Percentiles rank a stretch among this genome's conserved stretches.
These are phyloP conservation scores for Gasterosteus aculeatus DNA, from an alignment of 2,113 vertebrate species.

Conservation along the genomic window DNA sequence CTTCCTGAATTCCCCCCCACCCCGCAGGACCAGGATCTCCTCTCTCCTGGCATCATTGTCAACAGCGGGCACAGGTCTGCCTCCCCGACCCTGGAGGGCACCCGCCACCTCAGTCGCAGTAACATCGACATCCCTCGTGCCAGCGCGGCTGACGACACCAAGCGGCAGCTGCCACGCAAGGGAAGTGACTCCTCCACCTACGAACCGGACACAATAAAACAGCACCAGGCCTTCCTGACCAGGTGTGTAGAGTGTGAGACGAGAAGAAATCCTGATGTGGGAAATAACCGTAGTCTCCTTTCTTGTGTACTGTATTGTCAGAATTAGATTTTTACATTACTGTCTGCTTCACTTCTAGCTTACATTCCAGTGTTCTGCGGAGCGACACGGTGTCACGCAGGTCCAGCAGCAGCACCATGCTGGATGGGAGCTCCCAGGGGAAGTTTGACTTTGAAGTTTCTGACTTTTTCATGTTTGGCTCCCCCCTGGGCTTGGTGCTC, in stretches of 20 bases:
- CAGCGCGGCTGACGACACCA: slow-evolving; percentile 85
- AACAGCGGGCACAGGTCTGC: slow-evolving; percentile 84
- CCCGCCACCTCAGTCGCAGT: slow-evolving; percentile 93
- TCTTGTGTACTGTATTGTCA: slow-evolving; percentile 3
- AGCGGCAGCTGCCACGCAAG: slow-evolving; percentile 88
- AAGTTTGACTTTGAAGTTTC: slow-evolving; percentile 96
- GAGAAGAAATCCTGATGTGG: not conserved
- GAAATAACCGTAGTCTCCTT: not conserved
- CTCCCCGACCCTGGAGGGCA: slow-evolving; percentile 87
- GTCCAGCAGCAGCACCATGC: slow-evolving; percentile 89
- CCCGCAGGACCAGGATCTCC: slow-evolving; percentile 89
- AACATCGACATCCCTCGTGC: slow-evolving; percentile 92
- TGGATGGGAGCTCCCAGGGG: slow-evolving; percentile 85
- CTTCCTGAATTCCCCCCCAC: not conserved
- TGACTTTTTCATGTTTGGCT: slow-evolving; percentile 97
- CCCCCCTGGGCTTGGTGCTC: slow-evolving; percentile 93
- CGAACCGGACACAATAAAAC: slow-evolving; percentile 92
- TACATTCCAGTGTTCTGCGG: slow-evolving; percentile 89
- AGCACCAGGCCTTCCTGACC: slow-evolving; percentile 94
- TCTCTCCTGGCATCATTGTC: slow-evolving; percentile 88
- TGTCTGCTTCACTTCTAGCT: slow-evolving; percentile 76
- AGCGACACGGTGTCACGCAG: slow-evolving; percentile 83
- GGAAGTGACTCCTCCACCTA: slow-evolving; percentile 95
- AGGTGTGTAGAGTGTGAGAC: slow-evolving; percentile 80
- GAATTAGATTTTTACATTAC: slow-evolving; percentile 39